Conservation (phyloP, 2,888 invertebrate species). For the Mantis religiosa region DNA sequence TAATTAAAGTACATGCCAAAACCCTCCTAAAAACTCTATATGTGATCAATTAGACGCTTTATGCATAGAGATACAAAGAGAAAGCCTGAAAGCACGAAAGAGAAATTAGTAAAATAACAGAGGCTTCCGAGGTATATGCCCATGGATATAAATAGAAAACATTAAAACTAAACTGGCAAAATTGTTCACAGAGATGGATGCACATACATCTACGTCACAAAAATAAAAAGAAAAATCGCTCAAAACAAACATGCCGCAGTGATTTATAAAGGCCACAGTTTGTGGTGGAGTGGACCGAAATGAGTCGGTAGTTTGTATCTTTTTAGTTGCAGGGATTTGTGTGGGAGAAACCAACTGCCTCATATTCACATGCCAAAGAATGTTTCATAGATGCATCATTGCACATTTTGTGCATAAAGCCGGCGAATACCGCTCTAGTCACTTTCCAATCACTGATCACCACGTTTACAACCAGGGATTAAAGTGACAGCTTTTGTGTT, state of each 20-base stretch:
- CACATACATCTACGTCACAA: background rate
- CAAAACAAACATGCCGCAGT: background rate
- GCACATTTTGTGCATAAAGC: background rate
- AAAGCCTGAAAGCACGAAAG: background rate
- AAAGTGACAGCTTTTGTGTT: background rate
- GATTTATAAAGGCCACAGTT: background rate
- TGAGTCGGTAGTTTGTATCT: too few species aligned
- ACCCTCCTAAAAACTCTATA: too few species aligned
- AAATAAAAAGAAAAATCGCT: background rate
- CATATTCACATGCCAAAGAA: background rate
- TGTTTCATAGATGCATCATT: background rate
- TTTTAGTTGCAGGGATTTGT: background rate
- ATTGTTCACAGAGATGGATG: background rate
- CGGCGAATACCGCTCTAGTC: background rate
- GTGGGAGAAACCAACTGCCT: background rate
- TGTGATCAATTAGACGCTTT: too few species aligned
- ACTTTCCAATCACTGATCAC: background rate
- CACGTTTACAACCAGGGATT: background rate
- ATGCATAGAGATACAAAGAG: too few species aligned
- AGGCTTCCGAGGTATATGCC: background rate
- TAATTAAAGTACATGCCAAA: too few species aligned
- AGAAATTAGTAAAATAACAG: background rate
- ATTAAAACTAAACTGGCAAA: background rate
- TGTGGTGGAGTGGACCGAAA: background rate
- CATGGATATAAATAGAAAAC: background rate